Base-by-base conservation (phyloP, 2,113 vertebrate species). In the rabbit (Oryctolagus cuniculus) region DNA sequence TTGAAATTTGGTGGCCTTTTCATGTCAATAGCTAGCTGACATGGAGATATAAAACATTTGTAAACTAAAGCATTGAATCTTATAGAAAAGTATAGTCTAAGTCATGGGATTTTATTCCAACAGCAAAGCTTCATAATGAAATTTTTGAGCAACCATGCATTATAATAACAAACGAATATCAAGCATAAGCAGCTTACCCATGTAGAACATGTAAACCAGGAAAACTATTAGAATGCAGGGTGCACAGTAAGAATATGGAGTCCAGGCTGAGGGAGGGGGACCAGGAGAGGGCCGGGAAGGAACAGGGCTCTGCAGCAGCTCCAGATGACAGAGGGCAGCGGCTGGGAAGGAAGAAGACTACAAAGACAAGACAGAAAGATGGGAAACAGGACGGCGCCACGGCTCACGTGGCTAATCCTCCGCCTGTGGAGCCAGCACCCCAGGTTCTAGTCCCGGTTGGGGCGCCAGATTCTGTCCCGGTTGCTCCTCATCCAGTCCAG, bases 81-180 rank as follows among this genome's bases (percentile, higher is more conserved):
- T 93, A 63, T 17, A 83, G 87, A 92, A 94, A 91, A 87, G 58
- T 61, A 84, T 34, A 78, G 79, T 91, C 31, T 73, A 64, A 86
- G 69, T 93, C 87, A 38, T 73, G 75, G 87, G 77, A 74, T 87
- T 38, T 92, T 84, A 78, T 95, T 96, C 95, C 58, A 34, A 93
- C n/a, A 75, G 89, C 44, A 55, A 90, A 38, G 34, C 25, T 87
- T 49, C 49, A 67, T 95, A 69, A 96, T 95, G 84, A 93, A 63
- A 91, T 78, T 85, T 97, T 34, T 38, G 74, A 70, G 90, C 67
- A 87, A 77, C 53, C 36, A 51, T 82, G 83, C 74, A 80, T 89
- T 74, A 11, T 78, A 63, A 49, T 87, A 67, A 94, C 22, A 84
- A 96, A 66, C 55, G 93, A 70, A 49, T 51, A 77, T 69, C 51